Conservation (phyloP, 2,797 vertebrate species). For the Scomberomorus guttatus region DNA sequence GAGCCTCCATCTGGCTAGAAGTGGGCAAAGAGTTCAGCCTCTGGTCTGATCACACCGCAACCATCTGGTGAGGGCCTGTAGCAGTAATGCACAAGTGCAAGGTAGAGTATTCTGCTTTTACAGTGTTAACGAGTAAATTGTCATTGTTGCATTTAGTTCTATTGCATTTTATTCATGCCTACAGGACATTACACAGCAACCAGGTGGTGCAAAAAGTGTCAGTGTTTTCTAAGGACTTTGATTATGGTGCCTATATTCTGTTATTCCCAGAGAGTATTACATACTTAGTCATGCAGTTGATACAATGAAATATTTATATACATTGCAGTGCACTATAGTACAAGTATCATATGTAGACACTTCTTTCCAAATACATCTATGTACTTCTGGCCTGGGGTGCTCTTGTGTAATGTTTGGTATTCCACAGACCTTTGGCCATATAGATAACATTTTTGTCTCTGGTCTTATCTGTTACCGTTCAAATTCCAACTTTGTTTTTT, state of each 20-base stretch:
- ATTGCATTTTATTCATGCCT: slow-evolving; percentile 55
- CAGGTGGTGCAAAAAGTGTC: slow-evolving; percentile 67
- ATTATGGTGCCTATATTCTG: slow-evolving; percentile 43
- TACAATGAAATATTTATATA: too few relatives aligned
- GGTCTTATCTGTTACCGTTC: not conserved
- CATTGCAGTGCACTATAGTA: too few relatives aligned
- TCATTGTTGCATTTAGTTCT: slow-evolving; percentile 47
- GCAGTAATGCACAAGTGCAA: slow-evolving; percentile 39
- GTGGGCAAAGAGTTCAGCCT: slow-evolving; percentile 63
- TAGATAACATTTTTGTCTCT: not conserved
- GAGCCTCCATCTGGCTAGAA: slow-evolving; percentile 73
- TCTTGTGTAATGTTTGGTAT: not conserved
- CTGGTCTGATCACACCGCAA: slow-evolving; percentile 70
- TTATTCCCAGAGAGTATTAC: slow-evolving; percentile 37
- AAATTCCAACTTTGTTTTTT: not conserved
- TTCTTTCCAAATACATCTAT: too few relatives aligned
- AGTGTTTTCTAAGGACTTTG: slow-evolving; percentile 48
- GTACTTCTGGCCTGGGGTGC: too few relatives aligned
- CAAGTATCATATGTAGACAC: too few relatives aligned
- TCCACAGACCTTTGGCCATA: not conserved
- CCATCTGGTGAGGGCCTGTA: slow-evolving; percentile 72
- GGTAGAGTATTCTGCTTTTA: slow-evolving; percentile 46
- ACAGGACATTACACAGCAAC: slow-evolving; percentile 48
- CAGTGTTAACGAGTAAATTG: slow-evolving; percentile 55
- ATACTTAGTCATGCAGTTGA: not conserved